Evolutionary conservation across 2,797 vertebrate genomes (phyloP), one percentile per base, ranked within the genome.

Genomic region (Coregonus suidteri): DNA sequence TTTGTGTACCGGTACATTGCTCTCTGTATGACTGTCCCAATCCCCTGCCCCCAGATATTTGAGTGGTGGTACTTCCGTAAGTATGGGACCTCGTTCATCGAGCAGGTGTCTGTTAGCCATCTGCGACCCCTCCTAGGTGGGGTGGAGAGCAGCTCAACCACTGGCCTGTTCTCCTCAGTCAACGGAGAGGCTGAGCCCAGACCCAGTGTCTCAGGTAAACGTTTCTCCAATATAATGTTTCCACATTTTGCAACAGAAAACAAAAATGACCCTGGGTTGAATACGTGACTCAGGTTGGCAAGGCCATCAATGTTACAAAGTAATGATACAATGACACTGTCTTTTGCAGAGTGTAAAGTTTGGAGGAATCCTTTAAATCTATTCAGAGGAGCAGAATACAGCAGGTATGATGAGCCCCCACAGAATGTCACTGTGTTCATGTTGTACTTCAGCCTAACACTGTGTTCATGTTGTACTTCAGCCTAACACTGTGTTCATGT

Each of bases 31-130:
- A 52, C 68, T 72, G 13, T 9, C 3, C 6, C 16, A 37, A 15
- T 69, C 35, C 18, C 70, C 67, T 16, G 37, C 6, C 53, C 18
- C 3, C 89, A 99, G 98, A 95, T 99, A 91, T 99, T 99, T 93
- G 98, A 99, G 90, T 99, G 97, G 97, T 99, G 98, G 97, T 99
- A 99, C 88, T 99, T 99, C 82, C 94, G 96, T 75, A 99, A 99
- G 78, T 98, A 99, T 0, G 98, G 98, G 77, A 98, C 97, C 0
- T 99, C 98, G 0, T 99, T 99, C 91, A 99, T 99, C 4, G 98
- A 99, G 86, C 97, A 99, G 94, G 97, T 99, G 9, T 99, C 98
- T n/a, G 96, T 99, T 87, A 99, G 95, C 86, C 98, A 99, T 80
- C 80, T 99, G 89, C 95, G 97, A 79, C 98, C 98, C 74, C 93